phyloP scores from a whole-genome alignment of 2,888 invertebrate genomes.

The Rhynchonema sp. region DNA sequence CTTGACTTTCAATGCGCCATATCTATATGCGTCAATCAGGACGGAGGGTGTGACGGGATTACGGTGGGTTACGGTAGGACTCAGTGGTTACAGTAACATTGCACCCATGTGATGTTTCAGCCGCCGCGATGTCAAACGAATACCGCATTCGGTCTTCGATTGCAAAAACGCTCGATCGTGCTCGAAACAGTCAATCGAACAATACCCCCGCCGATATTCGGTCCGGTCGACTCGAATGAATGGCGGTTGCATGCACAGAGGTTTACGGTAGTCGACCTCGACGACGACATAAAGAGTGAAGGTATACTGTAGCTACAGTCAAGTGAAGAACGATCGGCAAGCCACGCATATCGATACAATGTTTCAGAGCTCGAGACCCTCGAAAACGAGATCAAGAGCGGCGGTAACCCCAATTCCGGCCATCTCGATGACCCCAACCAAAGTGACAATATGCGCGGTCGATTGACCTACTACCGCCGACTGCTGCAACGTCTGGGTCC shows the following conservation, averaged over 20 bases:
- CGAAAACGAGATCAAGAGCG: no score
- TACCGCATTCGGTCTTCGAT: background rate
- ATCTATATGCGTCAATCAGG: slow-evolving; percentile 15
- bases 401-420: no score
- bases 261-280: slow-evolving; percentile 19
- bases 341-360: no score
- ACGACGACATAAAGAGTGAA: slow-evolving; percentile 6
- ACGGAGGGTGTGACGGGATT: slow-evolving; percentile 15
- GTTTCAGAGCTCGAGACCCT: no score
- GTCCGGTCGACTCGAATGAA: background rate
- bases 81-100: background rate
- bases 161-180: background rate
- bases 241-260: slow-evolving; percentile 17
- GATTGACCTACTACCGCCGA: background rate
- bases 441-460: background rate
- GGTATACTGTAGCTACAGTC: no score
- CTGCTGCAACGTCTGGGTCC: background rate
- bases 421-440: background rate
- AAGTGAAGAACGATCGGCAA: no score
- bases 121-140: background rate
- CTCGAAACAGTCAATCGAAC: background rate
- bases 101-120: background rate
- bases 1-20: slow-evolving; percentile 20
- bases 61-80: slow-evolving; percentile 1
- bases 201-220: background rate